Base-by-base conservation (phyloP, 2,888 invertebrate genomes). In the Lathronympha strigana region DNA sequence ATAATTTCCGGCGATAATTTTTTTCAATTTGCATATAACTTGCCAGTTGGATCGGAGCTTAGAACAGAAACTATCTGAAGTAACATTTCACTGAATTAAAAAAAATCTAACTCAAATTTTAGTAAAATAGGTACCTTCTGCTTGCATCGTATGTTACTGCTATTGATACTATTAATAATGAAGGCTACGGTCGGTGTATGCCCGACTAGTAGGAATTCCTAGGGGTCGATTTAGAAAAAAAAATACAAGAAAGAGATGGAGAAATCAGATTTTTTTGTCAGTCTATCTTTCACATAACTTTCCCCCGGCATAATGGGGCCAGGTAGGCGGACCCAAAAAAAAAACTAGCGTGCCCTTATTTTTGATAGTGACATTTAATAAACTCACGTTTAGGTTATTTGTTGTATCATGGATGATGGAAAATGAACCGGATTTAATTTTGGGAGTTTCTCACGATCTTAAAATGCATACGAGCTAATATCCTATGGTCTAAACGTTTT, bases 361-460 rank as follows among this genome's bases (percentile, higher is more conserved):
- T 84, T 78, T 80, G 85, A 88, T 84, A 81, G 87, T 87, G 90
- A 89, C 90, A 91, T 87, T 84, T 84, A 83, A 83, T 80, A 81
- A 72, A 76, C 77, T 72, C 76, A 78, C 83, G 86, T 86, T 86
- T 86, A 87, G 77, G 55, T 40, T 64, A 55, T 54, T 55, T 50
- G 19, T 17, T 13, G 28, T 11, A 8, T 45, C n/a, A n/a, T 53
- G 9, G 13, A 47, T 23, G 9, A 0, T 40, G 17, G 15, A 23
- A 15, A 40, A 40, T 19, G 11, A 21, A 19, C 9, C 11, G 2
- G 13, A 55, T 25, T 38, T 6, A 9, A 17, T 40, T 28, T 3
- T 8, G 8, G 5, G 5, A 28, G 6, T 5, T 36, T 3, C 13
- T 9, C 1, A 2, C 15, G 4, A 38, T 3, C n/a, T n/a, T 15